These are phyloP conservation scores for Larimichthys crocea DNA, from an alignment of 2,113 vertebrate species.

Conservation along the genomic window DNA sequence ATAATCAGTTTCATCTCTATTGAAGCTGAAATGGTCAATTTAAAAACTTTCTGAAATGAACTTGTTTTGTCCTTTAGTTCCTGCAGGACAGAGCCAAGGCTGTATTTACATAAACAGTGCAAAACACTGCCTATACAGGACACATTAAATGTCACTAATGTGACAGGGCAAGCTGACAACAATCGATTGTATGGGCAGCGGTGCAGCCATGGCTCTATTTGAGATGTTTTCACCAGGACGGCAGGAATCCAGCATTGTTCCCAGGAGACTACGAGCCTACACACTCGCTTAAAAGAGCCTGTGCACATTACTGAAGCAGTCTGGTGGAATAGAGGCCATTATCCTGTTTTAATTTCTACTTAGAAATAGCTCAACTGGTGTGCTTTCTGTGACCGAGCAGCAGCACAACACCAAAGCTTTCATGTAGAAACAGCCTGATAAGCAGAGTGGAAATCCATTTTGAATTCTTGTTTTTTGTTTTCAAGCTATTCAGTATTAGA, in stretches of 20 bases:
- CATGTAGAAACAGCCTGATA: conserved; percentile 42
- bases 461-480: conserved; percentile 13
- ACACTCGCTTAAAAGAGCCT: conserved; percentile 80
- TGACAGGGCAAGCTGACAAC: conserved; percentile 72
- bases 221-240: conserved; percentile 83
- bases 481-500: background rate
- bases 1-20: background rate
- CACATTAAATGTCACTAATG: conserved; percentile 68
- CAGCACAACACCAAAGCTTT: conserved; percentile 61
- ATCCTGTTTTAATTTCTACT: conserved; percentile 85
- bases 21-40: background rate
- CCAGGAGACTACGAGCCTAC: conserved; percentile 68
- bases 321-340: conserved; percentile 80
- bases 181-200: conserved; percentile 71
- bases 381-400: conserved; percentile 78
- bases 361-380: conserved; percentile 82
- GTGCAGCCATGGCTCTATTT: conserved; percentile 81
- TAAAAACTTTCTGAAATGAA: conserved; percentile 24
- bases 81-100: conserved; percentile 27
- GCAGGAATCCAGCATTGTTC: conserved; percentile 87
- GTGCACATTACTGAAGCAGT: conserved; percentile 74
- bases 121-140: conserved; percentile 45
- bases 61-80: conserved; percentile 19
- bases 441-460: conserved; percentile 34
- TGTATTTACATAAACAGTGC: conserved; percentile 64